Percentiles rank a stretch among this genome's conserved stretches.
Conservation (phyloP, 1,140 invertebrate genomes). For the Andricus grossulariae region DNA sequence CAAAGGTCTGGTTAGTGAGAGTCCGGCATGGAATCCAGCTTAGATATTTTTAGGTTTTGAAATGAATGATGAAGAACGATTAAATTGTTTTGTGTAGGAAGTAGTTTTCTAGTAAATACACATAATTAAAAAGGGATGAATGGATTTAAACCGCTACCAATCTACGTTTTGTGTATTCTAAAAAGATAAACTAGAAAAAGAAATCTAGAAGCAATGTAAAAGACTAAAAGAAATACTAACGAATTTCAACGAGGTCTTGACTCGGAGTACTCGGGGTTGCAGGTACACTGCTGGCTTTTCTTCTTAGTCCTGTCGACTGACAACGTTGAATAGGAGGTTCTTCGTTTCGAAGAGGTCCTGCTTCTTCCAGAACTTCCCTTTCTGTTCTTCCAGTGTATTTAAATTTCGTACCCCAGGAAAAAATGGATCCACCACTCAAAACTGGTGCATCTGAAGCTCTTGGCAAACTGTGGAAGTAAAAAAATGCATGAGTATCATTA, state of each 20-base stretch:
- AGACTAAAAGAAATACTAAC: slow-evolving; percentile 60
- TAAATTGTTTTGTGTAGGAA: no score
- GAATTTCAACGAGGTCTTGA: slow-evolving; percentile 74
- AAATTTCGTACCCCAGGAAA: slow-evolving; percentile 96
- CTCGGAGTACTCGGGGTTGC: slow-evolving; percentile 89
- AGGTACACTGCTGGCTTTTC: slow-evolving; percentile 89
- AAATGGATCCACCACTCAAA: slow-evolving; percentile 94
- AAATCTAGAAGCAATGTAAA: slow-evolving; percentile 42
- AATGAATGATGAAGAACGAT: no score
- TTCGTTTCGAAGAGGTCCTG: slow-evolving; percentile 76
- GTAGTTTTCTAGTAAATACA: no score
- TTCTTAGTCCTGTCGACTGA: slow-evolving; percentile 79
- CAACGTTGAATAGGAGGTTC: slow-evolving; percentile 79
- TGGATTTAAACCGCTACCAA: no score
- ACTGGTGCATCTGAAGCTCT: slow-evolving; percentile 91
- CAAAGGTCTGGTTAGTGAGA: no score
- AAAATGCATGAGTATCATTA: background rate
- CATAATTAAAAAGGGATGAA: no score
- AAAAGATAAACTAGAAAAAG: slow-evolving; percentile 13
- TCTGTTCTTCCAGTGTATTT: slow-evolving; percentile 93
- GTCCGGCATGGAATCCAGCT: no score
- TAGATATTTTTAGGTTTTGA: no score
- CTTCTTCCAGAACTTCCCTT: slow-evolving; percentile 88
- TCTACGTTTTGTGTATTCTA: no score
- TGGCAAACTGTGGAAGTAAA: slow-evolving; percentile 80